These are phyloP conservation scores for Saccopteryx leptura DNA, from an alignment of 2,113 vertebrate genomes.

Conservation along the genomic window DNA sequence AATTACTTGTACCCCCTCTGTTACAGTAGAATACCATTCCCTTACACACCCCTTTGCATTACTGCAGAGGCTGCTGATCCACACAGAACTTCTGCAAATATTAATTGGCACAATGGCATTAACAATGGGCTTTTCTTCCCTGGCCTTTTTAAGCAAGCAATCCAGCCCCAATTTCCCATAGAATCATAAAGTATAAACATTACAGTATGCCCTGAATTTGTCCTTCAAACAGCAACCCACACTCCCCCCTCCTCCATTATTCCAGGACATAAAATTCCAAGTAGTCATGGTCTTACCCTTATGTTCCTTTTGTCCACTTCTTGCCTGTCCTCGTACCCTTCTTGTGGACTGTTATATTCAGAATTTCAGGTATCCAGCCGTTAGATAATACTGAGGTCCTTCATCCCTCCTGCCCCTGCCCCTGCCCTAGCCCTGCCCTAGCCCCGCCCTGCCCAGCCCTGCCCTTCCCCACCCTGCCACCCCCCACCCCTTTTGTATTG, in stretches of 20 bases:
- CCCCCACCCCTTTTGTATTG: not conserved
- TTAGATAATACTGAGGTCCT: not conserved
- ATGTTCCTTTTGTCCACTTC: not conserved
- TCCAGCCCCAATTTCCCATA: not conserved
- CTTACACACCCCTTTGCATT: not conserved
- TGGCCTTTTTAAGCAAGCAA: slow-evolving; percentile 16
- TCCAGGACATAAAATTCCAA: slow-evolving; percentile 4
- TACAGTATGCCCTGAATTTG: not conserved
- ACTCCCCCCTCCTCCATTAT: not conserved
- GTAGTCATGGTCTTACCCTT: slow-evolving; percentile 13
- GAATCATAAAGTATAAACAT: slow-evolving; percentile 38
- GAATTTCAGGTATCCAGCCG: not conserved
- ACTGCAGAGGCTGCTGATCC: slow-evolving; percentile 1
- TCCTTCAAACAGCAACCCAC: not conserved
- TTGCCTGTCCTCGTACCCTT: not conserved
- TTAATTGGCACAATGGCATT: slow-evolving; percentile 44
- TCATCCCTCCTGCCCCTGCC: rapidly evolving
- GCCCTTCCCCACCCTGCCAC: too few relatives aligned
- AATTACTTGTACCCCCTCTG: not conserved
- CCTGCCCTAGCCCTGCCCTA: not conserved
- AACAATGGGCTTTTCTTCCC: not conserved
- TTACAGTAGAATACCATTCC: not conserved
- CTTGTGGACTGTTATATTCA: slow-evolving; percentile 18
- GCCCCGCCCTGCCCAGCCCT: too few relatives aligned
- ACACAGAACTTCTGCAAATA: slow-evolving; percentile 49